Base-by-base conservation (phyloP, 2,888 invertebrate species). In the Baronia brevicornis region DNA sequence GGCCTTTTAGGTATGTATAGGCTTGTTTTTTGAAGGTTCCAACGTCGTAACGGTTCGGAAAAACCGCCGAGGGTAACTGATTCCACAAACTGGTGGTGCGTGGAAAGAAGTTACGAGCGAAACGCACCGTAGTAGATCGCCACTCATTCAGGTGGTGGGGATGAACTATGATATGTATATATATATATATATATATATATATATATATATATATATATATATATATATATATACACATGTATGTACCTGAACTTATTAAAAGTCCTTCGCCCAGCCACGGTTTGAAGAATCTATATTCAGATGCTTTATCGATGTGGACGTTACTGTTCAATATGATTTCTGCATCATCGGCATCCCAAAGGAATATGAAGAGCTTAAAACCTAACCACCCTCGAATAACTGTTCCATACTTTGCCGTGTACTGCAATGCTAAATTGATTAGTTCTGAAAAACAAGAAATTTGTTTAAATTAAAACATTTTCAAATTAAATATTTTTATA, bases 191-290 rank as follows among this genome's bases (percentile, higher is more conserved):
- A n/a, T n/a, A n/a, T n/a, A n/a, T n/a, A n/a, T n/a, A n/a, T n/a
- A n/a, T n/a, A n/a, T n/a, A n/a, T n/a, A n/a, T n/a, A n/a, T n/a
- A n/a, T n/a, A n/a, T n/a, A n/a, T n/a, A n/a, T n/a, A n/a, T n/a
- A n/a, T n/a, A n/a, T n/a, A n/a, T n/a, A n/a, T n/a, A 32, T 6
- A 22, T 5, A 14, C 6, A 13, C 13, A n/a, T n/a, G n/a, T n/a
- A n/a, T n/a, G n/a, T 61, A 86, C 91, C 91, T 39, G 89, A 88
- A 38, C 92, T 92, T 33, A 93, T 92, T 5, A 93, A 87, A 4
- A 93, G 79, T 36, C 93, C 93, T 54, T 92, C 88, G 8, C 93
- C 93, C 28, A 93, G 87, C 93, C 93, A 93, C 0, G 92, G 92
- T 53, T 91, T 87, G 65, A 93, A 92, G 67, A 90, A 91, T 39